Evolutionary conservation across 1,140 invertebrate genomes (phyloP).

Genomic region (Chironomus tepperi): DNA sequence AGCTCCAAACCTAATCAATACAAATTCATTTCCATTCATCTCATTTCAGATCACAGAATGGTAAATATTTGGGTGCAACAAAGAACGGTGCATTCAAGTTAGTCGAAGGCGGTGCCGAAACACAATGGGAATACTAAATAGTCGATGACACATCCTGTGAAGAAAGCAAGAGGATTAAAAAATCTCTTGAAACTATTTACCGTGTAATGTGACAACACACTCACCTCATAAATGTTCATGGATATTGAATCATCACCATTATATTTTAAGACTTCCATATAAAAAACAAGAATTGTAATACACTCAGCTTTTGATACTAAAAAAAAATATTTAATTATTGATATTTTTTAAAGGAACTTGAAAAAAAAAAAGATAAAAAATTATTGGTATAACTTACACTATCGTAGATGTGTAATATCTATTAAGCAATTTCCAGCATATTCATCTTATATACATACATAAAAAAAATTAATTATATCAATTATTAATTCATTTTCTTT

Average conservation of each 20-base stretch:
- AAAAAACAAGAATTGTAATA: not conserved
- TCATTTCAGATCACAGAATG: slow-evolving; percentile 41
- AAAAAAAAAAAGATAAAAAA: no score
- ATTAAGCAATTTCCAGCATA: no score
- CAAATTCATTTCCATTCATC: not conserved
- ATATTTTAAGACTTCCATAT: slow-evolving; percentile 8
- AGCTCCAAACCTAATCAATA: not conserved
- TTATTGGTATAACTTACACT: no score
- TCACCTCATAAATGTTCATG: not conserved
- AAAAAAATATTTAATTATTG: not conserved
- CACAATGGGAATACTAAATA: slow-evolving; percentile 88
- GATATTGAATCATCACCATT: slow-evolving; percentile 8
- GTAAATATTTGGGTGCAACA: slow-evolving; percentile 79
- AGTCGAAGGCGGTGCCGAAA: slow-evolving; percentile 67
- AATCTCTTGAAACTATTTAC: not conserved
- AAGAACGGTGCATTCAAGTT: slow-evolving; percentile 91
- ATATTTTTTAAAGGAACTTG: not conserved
- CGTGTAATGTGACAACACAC: not conserved
- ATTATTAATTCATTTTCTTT: no score
- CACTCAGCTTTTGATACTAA: not conserved
- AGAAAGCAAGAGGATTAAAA: not conserved
- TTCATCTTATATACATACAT: no score
- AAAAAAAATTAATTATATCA: no score
- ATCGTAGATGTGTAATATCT: no score
- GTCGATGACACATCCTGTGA: not conserved